Conservation (phyloP, 2,113 vertebrate species). For the Marmota flaviventris region DNA sequence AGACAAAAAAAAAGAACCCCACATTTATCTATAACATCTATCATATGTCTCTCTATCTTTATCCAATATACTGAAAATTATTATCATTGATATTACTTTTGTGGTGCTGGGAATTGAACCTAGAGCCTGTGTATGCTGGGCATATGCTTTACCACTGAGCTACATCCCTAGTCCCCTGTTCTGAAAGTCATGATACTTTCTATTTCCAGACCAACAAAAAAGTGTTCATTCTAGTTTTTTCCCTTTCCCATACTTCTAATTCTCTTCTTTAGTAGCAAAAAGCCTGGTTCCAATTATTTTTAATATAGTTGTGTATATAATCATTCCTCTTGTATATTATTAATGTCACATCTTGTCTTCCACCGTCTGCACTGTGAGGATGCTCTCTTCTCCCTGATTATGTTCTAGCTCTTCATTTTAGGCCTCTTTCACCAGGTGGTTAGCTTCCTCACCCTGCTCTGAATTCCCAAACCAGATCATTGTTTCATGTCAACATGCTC, state of each 20-base stretch:
- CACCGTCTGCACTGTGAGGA: background rate
- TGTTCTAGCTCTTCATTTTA: conserved; percentile 7
- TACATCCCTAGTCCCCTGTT: background rate
- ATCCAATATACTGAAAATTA: background rate
- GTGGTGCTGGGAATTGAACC: background rate
- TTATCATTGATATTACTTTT: background rate
- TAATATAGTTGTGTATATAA: conserved; percentile 26
- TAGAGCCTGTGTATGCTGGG: background rate
- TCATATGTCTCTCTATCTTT: background rate
- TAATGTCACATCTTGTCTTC: background rate
- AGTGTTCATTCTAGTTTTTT: background rate
- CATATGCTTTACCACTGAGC: background rate
- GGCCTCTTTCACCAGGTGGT: background rate
- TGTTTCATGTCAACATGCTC: background rate
- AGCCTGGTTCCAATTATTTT: background rate
- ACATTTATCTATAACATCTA: background rate
- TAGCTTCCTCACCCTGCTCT: background rate
- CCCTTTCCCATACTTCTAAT: background rate
- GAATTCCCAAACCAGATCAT: background rate
- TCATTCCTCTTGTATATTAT: background rate
- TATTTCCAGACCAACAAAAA: background rate
- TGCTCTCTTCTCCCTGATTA: background rate
- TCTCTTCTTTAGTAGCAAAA: background rate
- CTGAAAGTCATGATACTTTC: background rate
- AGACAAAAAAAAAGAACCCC: no score